Percentiles rank a stretch among this genome's conserved stretches.
These are phyloP conservation scores for Vanessa atalanta DNA, from an alignment of 1,140 invertebrate species.

Conservation along the genomic window DNA sequence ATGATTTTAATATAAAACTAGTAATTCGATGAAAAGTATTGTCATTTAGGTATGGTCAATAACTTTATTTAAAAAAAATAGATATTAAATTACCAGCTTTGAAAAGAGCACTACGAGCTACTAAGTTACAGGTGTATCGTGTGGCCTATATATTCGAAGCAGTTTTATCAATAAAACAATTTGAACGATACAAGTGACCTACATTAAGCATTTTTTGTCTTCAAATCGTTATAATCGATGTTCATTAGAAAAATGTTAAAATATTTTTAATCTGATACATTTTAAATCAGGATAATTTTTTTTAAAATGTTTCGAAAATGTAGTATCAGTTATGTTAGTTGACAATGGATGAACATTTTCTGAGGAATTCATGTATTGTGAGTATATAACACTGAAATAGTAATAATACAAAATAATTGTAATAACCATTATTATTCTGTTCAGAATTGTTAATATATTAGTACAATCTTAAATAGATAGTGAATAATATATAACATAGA, in stretches of 20 bases:
- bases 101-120: too few relatives aligned
- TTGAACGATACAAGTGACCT: slow-evolving; percentile 32
- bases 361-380: slow-evolving; percentile 39
- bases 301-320: slow-evolving; percentile 8
- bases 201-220: slow-evolving; percentile 12
- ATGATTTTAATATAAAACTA: neutral
- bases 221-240: neutral
- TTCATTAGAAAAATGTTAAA: too few relatives aligned
- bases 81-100: too few relatives aligned
- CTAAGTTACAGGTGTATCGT: neutral
- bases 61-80: too few relatives aligned
- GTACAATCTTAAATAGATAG: too few relatives aligned
- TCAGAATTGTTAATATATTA: neutral
- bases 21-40: too few relatives aligned
- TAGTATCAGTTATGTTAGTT: slow-evolving; percentile 32
- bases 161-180: slow-evolving; percentile 42
- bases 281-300: neutral
- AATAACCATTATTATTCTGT: neutral
- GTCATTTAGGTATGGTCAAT: too few relatives aligned
- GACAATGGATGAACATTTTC: slow-evolving; percentile 50
- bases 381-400: slow-evolving; percentile 2
- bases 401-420: neutral
- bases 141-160: slow-evolving; percentile 28
- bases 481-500: too few relatives aligned
- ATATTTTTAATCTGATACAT: too few relatives aligned